Evolutionary conservation across 2,888 invertebrate genomes (phyloP).

Genomic region (Drosophila merina): DNA sequence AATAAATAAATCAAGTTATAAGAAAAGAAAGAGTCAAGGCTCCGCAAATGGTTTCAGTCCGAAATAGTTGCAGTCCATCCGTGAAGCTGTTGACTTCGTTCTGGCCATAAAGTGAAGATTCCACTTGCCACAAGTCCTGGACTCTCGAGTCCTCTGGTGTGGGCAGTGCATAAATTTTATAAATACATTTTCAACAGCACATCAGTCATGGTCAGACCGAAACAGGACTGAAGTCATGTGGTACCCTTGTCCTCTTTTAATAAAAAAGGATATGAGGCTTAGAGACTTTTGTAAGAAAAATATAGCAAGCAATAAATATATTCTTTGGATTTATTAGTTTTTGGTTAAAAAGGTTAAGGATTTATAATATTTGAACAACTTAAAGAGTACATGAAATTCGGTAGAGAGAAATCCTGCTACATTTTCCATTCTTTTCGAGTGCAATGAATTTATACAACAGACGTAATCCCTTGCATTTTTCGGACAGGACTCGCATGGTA

Average conservation of each 20-base stretch:
- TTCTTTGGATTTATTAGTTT: too few species aligned
- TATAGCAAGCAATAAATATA: too few species aligned
- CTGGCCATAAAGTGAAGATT: constrained; percentile 54
- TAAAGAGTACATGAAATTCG: not conserved
- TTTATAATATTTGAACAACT: not conserved
- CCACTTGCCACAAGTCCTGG: constrained; percentile 35
- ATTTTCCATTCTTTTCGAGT: not conserved
- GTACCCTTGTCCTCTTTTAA: not conserved
- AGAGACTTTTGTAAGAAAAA: too few species aligned
- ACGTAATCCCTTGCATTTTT: constrained; percentile 35
- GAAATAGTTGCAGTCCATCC: constrained; percentile 32
- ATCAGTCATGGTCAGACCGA: constrained; percentile 43
- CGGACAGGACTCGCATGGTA: constrained; percentile 31
- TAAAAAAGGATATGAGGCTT: not conserved
- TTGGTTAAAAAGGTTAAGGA: too few species aligned
- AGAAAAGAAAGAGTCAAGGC: constrained; percentile 22
- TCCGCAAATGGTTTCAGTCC: constrained; percentile 23
- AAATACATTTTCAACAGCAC: constrained; percentile 68
- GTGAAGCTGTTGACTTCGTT: constrained; percentile 24
- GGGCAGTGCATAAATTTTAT: constrained; percentile 69
- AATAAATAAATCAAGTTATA: constrained; percentile 45
- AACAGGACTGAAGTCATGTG: constrained; percentile 20
- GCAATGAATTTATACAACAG: constrained; percentile 47
- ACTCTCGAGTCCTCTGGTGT: constrained; percentile 44
- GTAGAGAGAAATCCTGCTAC: not conserved